A percentile compares a stretch with the other conserved stretches of the same genome.
These are phyloP conservation scores for Diplolepis rosae DNA, from an alignment of 2,888 invertebrate genomes.

Conservation along the genomic window DNA sequence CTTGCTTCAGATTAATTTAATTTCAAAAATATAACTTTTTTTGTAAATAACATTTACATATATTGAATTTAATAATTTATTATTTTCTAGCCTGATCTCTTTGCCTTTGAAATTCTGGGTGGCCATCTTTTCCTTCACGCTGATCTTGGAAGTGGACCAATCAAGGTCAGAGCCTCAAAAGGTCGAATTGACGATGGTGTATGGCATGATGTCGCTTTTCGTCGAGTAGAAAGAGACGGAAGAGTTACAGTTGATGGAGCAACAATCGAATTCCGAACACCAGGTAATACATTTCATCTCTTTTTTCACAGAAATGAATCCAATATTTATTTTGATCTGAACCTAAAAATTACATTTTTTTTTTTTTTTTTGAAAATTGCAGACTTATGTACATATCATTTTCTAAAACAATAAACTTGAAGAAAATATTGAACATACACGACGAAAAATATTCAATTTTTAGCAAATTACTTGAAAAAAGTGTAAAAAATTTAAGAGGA, in stretches of 20 bases:
- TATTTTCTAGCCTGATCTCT: conserved; percentile 86
- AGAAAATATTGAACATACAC: no score
- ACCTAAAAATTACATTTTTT: no score
- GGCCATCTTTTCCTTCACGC: conserved; percentile 95
- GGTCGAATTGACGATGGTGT: conserved; percentile 91
- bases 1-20: background rate
- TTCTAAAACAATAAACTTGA: no score
- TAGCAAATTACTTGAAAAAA: no score
- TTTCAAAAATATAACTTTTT: background rate
- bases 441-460: no score
- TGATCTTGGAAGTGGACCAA: conserved; percentile 93
- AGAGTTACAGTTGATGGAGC: conserved; percentile 92
- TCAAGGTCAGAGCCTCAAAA: conserved; percentile 88
- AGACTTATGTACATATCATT: no score
- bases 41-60: background rate
- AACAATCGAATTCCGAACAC: conserved; percentile 90
- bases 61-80: background rate
- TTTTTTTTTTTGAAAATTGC: no score
- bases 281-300: no score
- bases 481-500: no score
- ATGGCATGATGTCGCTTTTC: conserved; percentile 93
- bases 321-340: no score
- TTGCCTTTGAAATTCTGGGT: conserved; percentile 94
- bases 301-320: no score
- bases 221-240: conserved; percentile 88